Evolutionary conservation across 2,888 invertebrate species (phyloP).

Genomic region (Anodontia alba): DNA sequence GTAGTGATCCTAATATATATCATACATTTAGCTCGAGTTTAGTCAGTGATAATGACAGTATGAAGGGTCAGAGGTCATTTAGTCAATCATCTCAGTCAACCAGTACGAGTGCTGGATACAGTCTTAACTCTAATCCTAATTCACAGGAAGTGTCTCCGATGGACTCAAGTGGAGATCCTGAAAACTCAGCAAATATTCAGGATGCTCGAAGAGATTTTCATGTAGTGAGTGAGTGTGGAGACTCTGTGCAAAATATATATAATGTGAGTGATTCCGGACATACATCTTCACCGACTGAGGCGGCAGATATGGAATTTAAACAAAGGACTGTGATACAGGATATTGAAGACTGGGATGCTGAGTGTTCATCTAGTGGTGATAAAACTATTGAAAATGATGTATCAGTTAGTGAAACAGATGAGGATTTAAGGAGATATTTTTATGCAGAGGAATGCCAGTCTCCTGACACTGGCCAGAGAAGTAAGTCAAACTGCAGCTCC

Average conservation of each 20-base stretch:
- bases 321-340: slow-evolving; percentile 26
- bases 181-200: slow-evolving; percentile 35
- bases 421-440: slow-evolving; percentile 71
- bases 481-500: too few relatives aligned
- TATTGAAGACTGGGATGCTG: slow-evolving; percentile 68
- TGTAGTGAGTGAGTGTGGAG: not conserved
- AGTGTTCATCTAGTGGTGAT: slow-evolving; percentile 34
- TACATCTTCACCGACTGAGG: slow-evolving; percentile 17
- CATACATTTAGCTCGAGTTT: slow-evolving; percentile 61
- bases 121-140: slow-evolving; percentile 36
- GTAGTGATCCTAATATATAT: slow-evolving; percentile 76
- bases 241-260: not conserved
- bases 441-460: slow-evolving; percentile 60
- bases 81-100: slow-evolving; percentile 72
- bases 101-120: slow-evolving; percentile 76
- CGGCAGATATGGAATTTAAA: slow-evolving; percentile 9
- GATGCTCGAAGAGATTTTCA: slow-evolving; percentile 29
- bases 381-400: not conserved
- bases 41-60: slow-evolving; percentile 51
- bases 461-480: slow-evolving; percentile 66
- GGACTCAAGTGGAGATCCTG: slow-evolving; percentile 21
- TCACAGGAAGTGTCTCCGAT: slow-evolving; percentile 15
- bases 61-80: slow-evolving; percentile 48
- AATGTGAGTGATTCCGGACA: slow-evolving; percentile 9
- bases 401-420: slow-evolving; percentile 28